phyloP scores from a whole-genome alignment of 1,140 invertebrate species.

The Maconellicoccus hirsutus region DNA sequence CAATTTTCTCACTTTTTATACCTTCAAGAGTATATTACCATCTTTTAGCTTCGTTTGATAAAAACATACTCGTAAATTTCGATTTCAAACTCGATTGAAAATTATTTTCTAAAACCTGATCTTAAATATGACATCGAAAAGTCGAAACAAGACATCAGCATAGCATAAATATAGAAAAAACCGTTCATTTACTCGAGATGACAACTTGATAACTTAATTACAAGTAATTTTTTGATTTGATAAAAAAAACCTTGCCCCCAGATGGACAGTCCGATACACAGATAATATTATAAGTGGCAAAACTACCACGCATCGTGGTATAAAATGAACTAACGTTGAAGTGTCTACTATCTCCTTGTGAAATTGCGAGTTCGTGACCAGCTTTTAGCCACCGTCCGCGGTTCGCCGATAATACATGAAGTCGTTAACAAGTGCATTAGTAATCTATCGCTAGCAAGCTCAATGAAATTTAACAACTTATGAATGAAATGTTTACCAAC shows the following conservation, averaged over 20 bases:
- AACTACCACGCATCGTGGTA: background rate
- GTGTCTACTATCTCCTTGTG: no score
- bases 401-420: background rate
- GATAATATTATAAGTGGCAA: constrained; percentile 6
- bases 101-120: no score
- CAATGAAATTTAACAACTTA: background rate
- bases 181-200: no score
- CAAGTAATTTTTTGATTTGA: background rate
- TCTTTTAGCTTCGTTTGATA: no score
- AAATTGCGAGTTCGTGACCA: constrained; percentile 1
- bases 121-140: no score
- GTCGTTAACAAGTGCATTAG: constrained; percentile 20
- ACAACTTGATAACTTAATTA: background rate
- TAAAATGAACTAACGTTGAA: background rate
- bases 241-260: background rate
- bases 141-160: no score
- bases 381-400: constrained; percentile 13
- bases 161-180: no score
- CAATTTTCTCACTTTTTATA: no score
- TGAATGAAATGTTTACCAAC: background rate
- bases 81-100: no score
- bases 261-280: background rate
- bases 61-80: no score
- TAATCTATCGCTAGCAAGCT: background rate
- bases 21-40: no score